phyloP scores from a whole-genome alignment of 2,888 invertebrate species.

The Lochmaea capreae region DNA sequence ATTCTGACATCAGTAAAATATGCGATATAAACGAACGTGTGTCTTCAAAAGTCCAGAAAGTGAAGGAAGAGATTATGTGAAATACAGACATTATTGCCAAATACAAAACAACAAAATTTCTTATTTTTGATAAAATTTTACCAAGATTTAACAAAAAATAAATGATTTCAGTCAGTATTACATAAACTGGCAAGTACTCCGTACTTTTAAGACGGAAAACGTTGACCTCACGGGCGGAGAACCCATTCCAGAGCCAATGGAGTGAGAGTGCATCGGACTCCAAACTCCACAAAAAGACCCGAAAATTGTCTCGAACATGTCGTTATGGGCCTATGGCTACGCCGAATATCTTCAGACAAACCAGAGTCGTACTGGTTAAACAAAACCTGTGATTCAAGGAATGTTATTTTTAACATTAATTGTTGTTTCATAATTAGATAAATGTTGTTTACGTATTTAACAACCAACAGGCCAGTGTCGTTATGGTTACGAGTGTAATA shows the following conservation, averaged over 20 bases:
- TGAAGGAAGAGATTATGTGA: no score
- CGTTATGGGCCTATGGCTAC: not conserved
- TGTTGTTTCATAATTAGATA: no score
- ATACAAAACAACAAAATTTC: not conserved
- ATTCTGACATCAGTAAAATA: no score
- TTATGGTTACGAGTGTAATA: no score
- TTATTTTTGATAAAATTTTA: not conserved
- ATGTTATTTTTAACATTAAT: no score
- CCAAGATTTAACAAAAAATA: not conserved
- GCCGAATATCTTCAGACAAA: not conserved
- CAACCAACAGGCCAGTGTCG: no score
- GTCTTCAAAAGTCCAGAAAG: no score
- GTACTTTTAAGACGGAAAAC: not conserved
- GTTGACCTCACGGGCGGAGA: slow-evolving; percentile 2
- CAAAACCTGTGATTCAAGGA: not conserved
- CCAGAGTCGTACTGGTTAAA: not conserved
- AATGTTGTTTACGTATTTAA: no score
- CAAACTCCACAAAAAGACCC: slow-evolving; percentile 14
- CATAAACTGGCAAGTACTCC: not conserved
- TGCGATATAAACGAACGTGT: no score
- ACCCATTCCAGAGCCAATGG: not conserved
- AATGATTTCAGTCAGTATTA: not conserved
- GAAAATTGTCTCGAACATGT: slow-evolving; percentile 5
- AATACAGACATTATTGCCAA: no score
- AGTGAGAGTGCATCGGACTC: slow-evolving; percentile 18